These are phyloP conservation scores for Nephrotoma guestfalica DNA, from an alignment of 2,888 invertebrate species.

Conservation along the genomic window DNA sequence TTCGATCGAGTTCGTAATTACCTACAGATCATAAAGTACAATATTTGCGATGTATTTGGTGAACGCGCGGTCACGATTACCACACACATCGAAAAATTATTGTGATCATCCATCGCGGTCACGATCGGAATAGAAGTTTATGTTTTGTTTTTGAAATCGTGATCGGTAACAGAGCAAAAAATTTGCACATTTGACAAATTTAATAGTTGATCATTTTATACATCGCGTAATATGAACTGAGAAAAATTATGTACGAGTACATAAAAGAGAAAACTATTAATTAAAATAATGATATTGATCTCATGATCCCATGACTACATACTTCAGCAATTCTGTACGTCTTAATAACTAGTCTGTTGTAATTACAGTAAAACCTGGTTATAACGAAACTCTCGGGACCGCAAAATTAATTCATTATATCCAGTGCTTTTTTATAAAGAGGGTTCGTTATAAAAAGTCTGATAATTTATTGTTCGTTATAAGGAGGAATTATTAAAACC, in stretches of 20 bases:
- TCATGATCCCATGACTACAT: neutral
- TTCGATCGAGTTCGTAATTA: neutral
- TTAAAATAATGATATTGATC: neutral
- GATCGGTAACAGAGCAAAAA: neutral
- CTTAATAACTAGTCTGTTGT: neutral
- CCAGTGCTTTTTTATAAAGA: no score
- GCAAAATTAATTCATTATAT: no score
- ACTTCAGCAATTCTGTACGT: neutral
- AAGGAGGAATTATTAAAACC: no score
- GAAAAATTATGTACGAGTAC: neutral
- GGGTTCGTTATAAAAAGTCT: no score
- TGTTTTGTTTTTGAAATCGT: neutral
- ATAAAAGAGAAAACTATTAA: neutral
- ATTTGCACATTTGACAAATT: neutral
- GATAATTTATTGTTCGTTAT: no score
- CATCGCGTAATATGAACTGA: neutral
- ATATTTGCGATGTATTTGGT: neutral
- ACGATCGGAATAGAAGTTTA: neutral
- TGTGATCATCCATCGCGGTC: neutral
- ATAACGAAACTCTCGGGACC: no score
- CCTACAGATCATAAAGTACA: neutral
- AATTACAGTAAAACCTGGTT: neutral
- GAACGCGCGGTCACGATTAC: neutral
- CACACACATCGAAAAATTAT: neutral
- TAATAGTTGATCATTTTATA: neutral